Base-by-base conservation (phyloP, 1,140 invertebrate genomes). In the Hirudo medicinalis region DNA sequence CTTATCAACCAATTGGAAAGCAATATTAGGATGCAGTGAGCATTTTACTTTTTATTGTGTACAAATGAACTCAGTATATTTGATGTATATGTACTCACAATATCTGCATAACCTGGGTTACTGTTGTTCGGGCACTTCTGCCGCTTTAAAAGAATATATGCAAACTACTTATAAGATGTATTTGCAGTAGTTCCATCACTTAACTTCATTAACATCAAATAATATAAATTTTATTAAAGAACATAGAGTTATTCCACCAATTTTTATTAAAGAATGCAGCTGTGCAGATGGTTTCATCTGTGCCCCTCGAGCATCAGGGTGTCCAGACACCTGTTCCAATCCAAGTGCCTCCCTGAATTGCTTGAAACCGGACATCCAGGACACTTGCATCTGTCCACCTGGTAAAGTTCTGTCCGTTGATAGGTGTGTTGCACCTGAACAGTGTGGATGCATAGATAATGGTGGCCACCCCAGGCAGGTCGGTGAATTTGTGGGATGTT, bases 1-100 rank as follows among this genome's bases (percentile, higher is more conserved):
- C 20, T 15, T 32, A 19, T 32, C 57, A 63, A 25, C 57, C 29
- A 32, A 32, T 63, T 63, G 57, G 57, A 63, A 15, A 15, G 13
- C 22, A 63, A n/a, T 32, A 13, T 63, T 63, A 13, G 29, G 29
- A 63, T 63, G 57, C 29, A 63, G 57, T 63, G 29, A 63, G 57
- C 17, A 20, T 49, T 49, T 17, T 5, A 63, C 20, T 11, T 63
- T 63, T 11, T 15, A n/a, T 63, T 22, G 2, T 22, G 13, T 22
- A n/a, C 17, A 32, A 63, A 11, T 49, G 43, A 15, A 17, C 15
- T 15, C 43, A 49, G 9, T 49, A 49, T 49, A 49, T 49, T 15
- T 15, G 15, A 13, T n/a, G n/a, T n/a, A n/a, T n/a, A n/a, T n/a
- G n/a, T n/a, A n/a, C n/a, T n/a, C n/a, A n/a, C n/a, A n/a, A n/a